A percentile compares a stretch with the other conserved stretches of the same genome.
phyloP scores from a whole-genome alignment of 2,888 invertebrate species.

The Stegophylla sp. region DNA sequence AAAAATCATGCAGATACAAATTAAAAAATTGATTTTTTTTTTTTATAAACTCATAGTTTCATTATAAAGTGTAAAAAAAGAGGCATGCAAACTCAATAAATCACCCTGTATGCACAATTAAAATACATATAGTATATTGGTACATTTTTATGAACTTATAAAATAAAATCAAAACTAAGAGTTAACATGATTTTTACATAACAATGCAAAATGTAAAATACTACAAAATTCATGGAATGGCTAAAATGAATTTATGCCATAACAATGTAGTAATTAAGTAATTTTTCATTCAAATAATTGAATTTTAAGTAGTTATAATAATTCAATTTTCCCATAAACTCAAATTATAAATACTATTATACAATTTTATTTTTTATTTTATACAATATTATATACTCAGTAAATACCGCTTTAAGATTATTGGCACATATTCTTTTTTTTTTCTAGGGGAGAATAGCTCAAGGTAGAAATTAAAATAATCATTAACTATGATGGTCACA shows the following conservation, averaged over 20 bases:
- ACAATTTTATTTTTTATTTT: constrained; percentile 13
- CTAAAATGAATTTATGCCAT: background rate
- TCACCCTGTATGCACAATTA: too few species aligned
- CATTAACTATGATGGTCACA: constrained; percentile 8
- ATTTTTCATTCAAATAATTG: background rate
- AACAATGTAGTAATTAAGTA: constrained; percentile 6
- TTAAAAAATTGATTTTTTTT: too few species aligned
- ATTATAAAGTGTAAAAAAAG: too few species aligned
- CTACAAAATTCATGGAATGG: background rate
- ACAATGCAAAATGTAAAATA: too few species aligned
- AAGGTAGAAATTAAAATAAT: constrained; percentile 52
- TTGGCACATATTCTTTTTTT: constrained; percentile 48
- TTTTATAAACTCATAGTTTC: too few species aligned
- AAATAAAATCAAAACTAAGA: too few species aligned
- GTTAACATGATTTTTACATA: too few species aligned
- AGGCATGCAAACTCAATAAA: too few species aligned
- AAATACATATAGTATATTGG: too few species aligned
- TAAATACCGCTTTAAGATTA: constrained; percentile 43
- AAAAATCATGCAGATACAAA: too few species aligned
- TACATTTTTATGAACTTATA: too few species aligned
- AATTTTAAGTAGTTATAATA: background rate
- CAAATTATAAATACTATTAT: background rate
- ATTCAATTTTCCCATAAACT: constrained; percentile 2
- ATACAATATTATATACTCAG: constrained; percentile 9
- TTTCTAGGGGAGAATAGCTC: constrained; percentile 19